Evolutionary conservation across 2,797 vertebrate genomes (phyloP).

Genomic region (Gymnothorax javanicus): DNA sequence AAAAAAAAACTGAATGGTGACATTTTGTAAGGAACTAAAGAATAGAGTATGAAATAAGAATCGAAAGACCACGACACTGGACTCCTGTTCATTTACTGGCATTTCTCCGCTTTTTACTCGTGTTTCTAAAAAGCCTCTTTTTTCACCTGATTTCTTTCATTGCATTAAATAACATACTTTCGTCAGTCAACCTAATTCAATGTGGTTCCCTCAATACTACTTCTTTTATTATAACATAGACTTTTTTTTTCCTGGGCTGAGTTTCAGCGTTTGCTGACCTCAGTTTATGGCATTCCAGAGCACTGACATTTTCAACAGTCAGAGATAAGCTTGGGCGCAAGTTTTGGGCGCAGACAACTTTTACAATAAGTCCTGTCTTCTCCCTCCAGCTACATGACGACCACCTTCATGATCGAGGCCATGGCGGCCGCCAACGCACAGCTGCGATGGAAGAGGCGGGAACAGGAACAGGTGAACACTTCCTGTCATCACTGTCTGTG

Average conservation of each 20-base stretch:
- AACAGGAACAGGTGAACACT: constrained; percentile 82
- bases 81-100: neutral
- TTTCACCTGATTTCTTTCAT: neutral
- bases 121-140: no score
- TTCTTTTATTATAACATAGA: neutral
- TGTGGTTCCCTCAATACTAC: neutral
- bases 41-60: no score
- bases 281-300: no score
- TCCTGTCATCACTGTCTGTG: no score
- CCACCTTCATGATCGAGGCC: constrained; percentile 95
- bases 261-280: no score
- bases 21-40: no score
- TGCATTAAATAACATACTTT: neutral
- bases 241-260: no score
- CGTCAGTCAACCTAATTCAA: neutral
- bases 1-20: no score
- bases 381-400: constrained; percentile 88
- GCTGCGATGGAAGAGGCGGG: constrained; percentile 91
- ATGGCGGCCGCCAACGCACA: constrained; percentile 97
- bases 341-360: neutral
- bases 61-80: no score
- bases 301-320: no score
- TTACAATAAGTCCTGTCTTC: neutral
- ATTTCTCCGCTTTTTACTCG: neutral
- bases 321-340: no score